Base-by-base conservation (phyloP, 2,888 invertebrate genomes). In the Helicoverpa assulta region DNA sequence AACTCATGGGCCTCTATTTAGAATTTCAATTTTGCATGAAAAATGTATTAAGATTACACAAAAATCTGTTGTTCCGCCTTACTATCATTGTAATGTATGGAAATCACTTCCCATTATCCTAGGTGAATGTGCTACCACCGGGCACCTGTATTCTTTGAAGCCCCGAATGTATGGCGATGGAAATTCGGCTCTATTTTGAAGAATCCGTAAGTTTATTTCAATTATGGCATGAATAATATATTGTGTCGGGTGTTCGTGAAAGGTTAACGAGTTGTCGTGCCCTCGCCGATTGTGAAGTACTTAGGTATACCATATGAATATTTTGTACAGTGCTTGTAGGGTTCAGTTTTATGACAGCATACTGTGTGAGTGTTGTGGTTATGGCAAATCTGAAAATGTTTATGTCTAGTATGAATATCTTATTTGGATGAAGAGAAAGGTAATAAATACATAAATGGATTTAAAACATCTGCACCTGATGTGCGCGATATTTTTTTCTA, bases 261-360 rank as follows among this genome's bases (percentile, higher is more conserved):
- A 95, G 94, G 94, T 95, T 93, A 94, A 93, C 91, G 84, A 88
- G 90, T 82, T 76, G 89, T 88, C 89, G 80, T 85, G 87, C 86
- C 87, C 87, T 78, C 81, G 76, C 67, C 69, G 76, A 77, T 73
- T 77, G 78, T 75, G 58, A 33, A 14, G 14, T 67, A 26, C 47
- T 37, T 43, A 43, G 43, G 43, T 43, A 18, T 37, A 66, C 47
- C 37, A 29, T 67, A 68, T 51, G 43, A 64, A 71, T 65, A 61
- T 66, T 56, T 76, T 66, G 54, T 67, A 55, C 21, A 0, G 7
- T 40, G 18, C 10, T 10, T n/a, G 18, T n/a, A 40, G 12, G 43
- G 43, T 66, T 66, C 33, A 50, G n/a, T 54, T 55, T 33, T 54
- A 4, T 33, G 14, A 18, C 10, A 56, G 53, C 29, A 6, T 19